A percentile compares a stretch with the other conserved stretches of the same genome.
Conservation (phyloP, 2,113 vertebrate genomes). For the Bos indicus region DNA sequence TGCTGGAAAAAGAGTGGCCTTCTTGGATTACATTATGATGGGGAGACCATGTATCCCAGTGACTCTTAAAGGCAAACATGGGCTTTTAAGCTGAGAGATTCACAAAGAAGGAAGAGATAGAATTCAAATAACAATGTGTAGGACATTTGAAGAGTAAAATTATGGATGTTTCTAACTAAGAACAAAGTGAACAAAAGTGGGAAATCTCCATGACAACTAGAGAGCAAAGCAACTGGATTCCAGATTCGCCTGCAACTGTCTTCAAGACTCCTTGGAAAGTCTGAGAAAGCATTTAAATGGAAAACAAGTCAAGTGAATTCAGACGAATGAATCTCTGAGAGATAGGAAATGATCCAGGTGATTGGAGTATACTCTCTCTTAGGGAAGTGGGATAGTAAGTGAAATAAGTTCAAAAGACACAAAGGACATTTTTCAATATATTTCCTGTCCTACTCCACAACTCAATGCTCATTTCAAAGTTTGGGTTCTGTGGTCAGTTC, state of each 20-base stretch:
- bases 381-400: not conserved
- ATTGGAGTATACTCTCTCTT: not conserved
- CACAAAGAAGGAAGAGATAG: not conserved
- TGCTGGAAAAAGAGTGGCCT: not conserved
- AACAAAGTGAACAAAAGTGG: conserved; percentile 42
- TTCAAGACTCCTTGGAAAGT: not conserved
- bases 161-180: conserved; percentile 47
- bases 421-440: not conserved
- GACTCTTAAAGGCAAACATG: not conserved
- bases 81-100: not conserved
- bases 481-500: not conserved
- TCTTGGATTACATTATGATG: not conserved
- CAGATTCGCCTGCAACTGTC: not conserved
- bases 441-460: not conserved
- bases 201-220: conserved; percentile 40
- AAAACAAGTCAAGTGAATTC: conserved; percentile 28
- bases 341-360: conserved; percentile 12
- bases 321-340: not conserved
- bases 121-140: not conserved
- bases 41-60: not conserved
- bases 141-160: conserved; percentile 29
- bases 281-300: not conserved
- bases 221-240: conserved; percentile 23
- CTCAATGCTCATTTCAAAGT: not conserved
- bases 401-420: not conserved